Evolutionary conservation across 2,797 vertebrate genomes (phyloP).

Genomic region (Schizothorax lantsangensis): DNA sequence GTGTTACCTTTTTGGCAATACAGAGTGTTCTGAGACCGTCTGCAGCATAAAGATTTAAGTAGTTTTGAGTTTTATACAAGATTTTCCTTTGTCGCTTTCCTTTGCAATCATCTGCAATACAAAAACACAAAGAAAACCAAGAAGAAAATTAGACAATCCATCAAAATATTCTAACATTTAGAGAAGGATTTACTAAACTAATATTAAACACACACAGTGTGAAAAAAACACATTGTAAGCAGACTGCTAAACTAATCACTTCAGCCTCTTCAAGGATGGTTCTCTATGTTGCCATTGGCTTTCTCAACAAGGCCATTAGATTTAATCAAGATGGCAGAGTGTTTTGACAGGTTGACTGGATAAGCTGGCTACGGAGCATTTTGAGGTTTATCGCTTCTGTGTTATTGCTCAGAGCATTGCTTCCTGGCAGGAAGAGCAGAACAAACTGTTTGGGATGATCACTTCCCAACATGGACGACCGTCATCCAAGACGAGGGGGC

Average conservation of each 20-base stretch:
- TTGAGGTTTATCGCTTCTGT: slow-evolving; percentile 27
- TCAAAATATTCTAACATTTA: not conserved
- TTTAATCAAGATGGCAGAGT: slow-evolving; percentile 17
- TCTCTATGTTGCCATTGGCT: slow-evolving; percentile 6
- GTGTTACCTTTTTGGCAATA: slow-evolving; percentile 94
- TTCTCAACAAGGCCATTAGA: not conserved
- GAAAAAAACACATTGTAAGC: not conserved
- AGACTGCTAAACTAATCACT: slow-evolving; percentile 18
- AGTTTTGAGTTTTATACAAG: slow-evolving; percentile 90
- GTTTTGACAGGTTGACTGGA: slow-evolving; percentile 38
- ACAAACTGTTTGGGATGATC: slow-evolving; percentile 49
- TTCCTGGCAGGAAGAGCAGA: slow-evolving; percentile 46
- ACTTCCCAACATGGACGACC: slow-evolving; percentile 32
- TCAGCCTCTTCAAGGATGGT: slow-evolving; percentile 3
- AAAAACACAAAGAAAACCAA: not conserved
- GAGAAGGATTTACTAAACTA: slow-evolving; percentile 3
- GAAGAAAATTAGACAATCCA: not conserved
- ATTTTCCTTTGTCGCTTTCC: slow-evolving; percentile 91
- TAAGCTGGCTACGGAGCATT: slow-evolving; percentile 10
- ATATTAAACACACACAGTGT: not conserved
- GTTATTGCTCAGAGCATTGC: slow-evolving; percentile 14
- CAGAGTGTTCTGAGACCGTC: slow-evolving; percentile 95
- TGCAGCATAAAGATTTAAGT: slow-evolving; percentile 92
- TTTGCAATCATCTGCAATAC: slow-evolving; percentile 81
- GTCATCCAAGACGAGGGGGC: slow-evolving; percentile 49